A percentile compares a stretch with the other conserved stretches of the same genome.
These are phyloP conservation scores for Speoplatyrhinus poulsoni DNA, from an alignment of 2,113 vertebrate genomes.

Conservation along the genomic window DNA sequence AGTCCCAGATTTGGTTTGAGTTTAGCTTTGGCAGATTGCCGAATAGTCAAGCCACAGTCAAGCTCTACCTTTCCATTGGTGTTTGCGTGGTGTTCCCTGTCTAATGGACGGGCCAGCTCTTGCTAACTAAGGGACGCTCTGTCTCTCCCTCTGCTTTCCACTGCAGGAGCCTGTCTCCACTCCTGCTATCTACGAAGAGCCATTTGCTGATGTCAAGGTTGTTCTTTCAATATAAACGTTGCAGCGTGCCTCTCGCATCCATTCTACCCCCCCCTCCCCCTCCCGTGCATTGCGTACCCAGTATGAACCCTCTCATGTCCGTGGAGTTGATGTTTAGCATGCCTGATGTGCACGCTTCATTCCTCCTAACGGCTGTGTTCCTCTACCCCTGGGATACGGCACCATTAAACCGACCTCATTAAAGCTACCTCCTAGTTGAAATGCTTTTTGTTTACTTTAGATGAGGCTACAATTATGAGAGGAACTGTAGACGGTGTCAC, in stretches of 20 bases:
- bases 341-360: no score
- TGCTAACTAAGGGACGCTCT: conserved; percentile 58
- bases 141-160: conserved; percentile 61
- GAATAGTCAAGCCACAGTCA: conserved; percentile 23
- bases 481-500: background rate
- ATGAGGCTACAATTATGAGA: background rate
- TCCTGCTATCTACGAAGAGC: conserved; percentile 77
- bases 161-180: conserved; percentile 77
- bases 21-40: conserved; percentile 7
- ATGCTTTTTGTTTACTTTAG: background rate
- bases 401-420: background rate
- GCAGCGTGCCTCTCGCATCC: background rate
- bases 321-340: no score
- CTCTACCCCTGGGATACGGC: background rate
- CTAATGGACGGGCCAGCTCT: conserved; percentile 13
- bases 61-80: conserved; percentile 25
- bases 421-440: background rate
- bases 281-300: no score
- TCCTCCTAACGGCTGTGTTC: background rate
- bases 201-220: conserved; percentile 79
- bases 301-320: no score
- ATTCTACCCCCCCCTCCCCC: conserved; percentile 9
- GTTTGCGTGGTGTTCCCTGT: conserved; percentile 16
- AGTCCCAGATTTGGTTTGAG: conserved; percentile 44
- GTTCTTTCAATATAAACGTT: conserved; percentile 37